Evolutionary conservation across 2,113 vertebrate species (phyloP).

Genomic region (Prietella phreatophila): DNA sequence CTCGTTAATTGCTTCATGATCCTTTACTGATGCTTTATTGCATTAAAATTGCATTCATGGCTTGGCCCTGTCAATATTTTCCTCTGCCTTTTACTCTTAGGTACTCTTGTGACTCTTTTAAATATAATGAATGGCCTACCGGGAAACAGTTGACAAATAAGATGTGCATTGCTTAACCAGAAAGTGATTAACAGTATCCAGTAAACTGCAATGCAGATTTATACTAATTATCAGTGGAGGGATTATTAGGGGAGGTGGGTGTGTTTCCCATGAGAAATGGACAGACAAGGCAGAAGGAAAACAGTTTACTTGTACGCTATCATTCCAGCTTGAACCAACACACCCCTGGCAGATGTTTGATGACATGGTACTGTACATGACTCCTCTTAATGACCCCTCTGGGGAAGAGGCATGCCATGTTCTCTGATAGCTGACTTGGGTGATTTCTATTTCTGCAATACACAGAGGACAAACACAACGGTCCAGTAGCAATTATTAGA

Average conservation of each 20-base stretch:
- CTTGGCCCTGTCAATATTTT: not conserved
- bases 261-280: conserved; percentile 37
- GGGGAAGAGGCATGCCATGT: conserved; percentile 37
- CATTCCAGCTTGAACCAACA: conserved; percentile 39
- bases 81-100: not conserved
- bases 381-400: conserved; percentile 53
- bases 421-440: conserved; percentile 48
- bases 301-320: conserved; percentile 37
- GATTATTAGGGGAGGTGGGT: not conserved
- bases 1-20: not conserved
- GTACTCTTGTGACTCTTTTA: not conserved
- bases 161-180: conserved; percentile 39
- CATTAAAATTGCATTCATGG: not conserved
- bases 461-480: conserved; percentile 27
- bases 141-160: conserved; percentile 43
- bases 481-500: conserved; percentile 16
- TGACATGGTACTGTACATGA: conserved; percentile 50
- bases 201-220: conserved; percentile 61
- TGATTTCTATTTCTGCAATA: conserved; percentile 47
- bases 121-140: not conserved
- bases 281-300: conserved; percentile 24
- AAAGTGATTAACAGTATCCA: conserved; percentile 57
- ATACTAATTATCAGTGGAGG: conserved; percentile 31
- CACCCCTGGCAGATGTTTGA: conserved; percentile 52
- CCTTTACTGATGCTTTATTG: not conserved